A percentile compares a stretch with the other conserved stretches of the same genome.
Evolutionary conservation across 2,113 vertebrate species (phyloP).

Genomic region (Leucoraja erinaceus): DNA sequence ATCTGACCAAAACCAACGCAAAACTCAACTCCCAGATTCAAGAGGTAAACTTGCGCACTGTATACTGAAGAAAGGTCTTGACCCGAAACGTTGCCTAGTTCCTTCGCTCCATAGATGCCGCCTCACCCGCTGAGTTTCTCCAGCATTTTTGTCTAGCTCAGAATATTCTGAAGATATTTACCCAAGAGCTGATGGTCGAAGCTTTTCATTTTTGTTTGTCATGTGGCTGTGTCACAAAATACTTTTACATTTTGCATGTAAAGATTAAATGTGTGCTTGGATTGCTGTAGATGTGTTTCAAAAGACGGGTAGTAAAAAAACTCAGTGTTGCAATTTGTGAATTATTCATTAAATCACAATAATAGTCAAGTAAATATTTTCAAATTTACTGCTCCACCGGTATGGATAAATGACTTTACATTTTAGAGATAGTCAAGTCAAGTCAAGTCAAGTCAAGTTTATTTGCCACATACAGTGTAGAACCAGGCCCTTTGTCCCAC

Average conservation of each 20-base stretch:
- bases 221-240: not conserved
- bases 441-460: too few species aligned
- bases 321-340: not conserved
- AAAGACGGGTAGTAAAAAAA: not conserved
- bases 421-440: too few species aligned
- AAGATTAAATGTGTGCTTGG: not conserved
- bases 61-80: not conserved
- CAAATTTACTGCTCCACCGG: not conserved
- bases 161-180: not conserved
- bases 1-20: constrained; percentile 44
- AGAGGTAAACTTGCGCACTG: constrained; percentile 27
- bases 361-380: not conserved
- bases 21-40: constrained; percentile 43
- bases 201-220: not conserved
- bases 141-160: too few species aligned
- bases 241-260: not conserved
- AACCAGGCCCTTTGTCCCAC: not conserved
- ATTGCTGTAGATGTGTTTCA: not conserved
- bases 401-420: too few species aligned
- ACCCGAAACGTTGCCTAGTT: too few species aligned
- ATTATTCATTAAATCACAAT: not conserved
- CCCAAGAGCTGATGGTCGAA: not conserved
- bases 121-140: too few species aligned
- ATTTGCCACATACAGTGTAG: too few species aligned
- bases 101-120: too few species aligned